Conservation (phyloP, 2,113 vertebrate species). For the Rhabdomys dilectus region DNA sequence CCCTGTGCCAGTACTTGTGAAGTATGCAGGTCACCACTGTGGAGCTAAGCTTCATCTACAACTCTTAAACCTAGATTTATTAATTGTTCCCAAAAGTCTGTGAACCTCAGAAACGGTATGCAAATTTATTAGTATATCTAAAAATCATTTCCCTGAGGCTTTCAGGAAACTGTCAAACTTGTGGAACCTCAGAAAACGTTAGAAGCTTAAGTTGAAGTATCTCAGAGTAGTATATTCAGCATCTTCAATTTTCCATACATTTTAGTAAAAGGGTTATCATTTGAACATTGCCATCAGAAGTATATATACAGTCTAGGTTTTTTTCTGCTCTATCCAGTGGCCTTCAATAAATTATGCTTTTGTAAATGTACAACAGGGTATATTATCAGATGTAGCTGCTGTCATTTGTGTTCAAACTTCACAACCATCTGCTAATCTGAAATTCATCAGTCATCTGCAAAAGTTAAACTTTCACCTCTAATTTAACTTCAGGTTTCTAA, state of each 20-base stretch:
- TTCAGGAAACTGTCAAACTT: conserved; percentile 11
- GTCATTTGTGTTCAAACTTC: conserved; percentile 41
- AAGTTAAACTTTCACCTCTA: conserved; percentile 19
- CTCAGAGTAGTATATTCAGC: conserved; percentile 8
- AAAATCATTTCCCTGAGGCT: not conserved
- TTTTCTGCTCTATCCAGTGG: not conserved
- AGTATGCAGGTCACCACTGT: too few relatives aligned
- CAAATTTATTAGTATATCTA: not conserved
- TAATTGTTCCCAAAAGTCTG: not conserved
- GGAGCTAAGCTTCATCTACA: too few relatives aligned
- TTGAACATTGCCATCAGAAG: conserved; percentile 47
- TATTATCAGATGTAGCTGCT: not conserved
- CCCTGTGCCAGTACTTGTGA: not conserved
- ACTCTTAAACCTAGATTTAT: too few relatives aligned
- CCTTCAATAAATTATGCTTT: not conserved
- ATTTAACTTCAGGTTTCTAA: not conserved
- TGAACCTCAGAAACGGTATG: not conserved
- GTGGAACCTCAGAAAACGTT: not conserved
- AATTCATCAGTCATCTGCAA: not conserved
- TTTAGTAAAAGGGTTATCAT: not conserved
- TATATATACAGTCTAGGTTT: not conserved
- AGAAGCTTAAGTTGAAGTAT: not conserved
- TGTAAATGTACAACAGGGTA: not conserved
- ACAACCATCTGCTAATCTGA: not conserved
- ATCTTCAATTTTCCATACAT: conserved; percentile 22